These are phyloP conservation scores for Nasonia oneida DNA, from an alignment of 2,888 invertebrate species.

Conservation along the genomic window DNA sequence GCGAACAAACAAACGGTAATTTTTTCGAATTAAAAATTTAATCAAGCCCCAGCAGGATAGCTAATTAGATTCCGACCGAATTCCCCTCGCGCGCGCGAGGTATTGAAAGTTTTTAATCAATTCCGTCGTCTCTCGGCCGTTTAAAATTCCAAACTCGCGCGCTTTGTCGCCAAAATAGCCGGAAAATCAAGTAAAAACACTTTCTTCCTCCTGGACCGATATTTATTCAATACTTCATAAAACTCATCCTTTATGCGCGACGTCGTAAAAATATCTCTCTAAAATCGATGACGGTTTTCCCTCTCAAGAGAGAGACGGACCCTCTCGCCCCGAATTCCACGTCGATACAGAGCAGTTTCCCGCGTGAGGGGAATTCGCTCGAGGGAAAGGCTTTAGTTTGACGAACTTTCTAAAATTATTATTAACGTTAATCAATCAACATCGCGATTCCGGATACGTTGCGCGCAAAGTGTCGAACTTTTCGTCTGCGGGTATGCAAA, in stretches of 20 bases:
- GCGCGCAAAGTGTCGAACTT: not conserved
- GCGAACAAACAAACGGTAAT: not conserved
- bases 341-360: constrained; percentile 38
- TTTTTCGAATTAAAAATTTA: constrained; percentile 1
- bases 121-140: not conserved
- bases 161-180: too few species aligned
- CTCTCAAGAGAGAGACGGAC: not conserved
- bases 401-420: constrained; percentile 2
- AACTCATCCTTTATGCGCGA: not conserved
- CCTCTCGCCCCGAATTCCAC: constrained; percentile 48
- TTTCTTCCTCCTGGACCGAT: too few species aligned
- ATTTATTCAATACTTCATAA: not conserved
- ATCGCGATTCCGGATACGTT: not conserved
- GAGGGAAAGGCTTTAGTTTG: not conserved
- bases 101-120: not conserved
- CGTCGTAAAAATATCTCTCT: constrained; percentile 10
- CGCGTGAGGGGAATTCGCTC: constrained; percentile 20
- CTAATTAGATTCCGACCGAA: not conserved
- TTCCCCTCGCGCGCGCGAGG: not conserved
- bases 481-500: not conserved
- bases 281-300: constrained; percentile 25
- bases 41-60: not conserved
- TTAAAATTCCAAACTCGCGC: too few species aligned
- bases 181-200: too few species aligned
- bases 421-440: not conserved